Conservation (phyloP, 2,888 invertebrate species). For the Drosophila kanekoi region DNA sequence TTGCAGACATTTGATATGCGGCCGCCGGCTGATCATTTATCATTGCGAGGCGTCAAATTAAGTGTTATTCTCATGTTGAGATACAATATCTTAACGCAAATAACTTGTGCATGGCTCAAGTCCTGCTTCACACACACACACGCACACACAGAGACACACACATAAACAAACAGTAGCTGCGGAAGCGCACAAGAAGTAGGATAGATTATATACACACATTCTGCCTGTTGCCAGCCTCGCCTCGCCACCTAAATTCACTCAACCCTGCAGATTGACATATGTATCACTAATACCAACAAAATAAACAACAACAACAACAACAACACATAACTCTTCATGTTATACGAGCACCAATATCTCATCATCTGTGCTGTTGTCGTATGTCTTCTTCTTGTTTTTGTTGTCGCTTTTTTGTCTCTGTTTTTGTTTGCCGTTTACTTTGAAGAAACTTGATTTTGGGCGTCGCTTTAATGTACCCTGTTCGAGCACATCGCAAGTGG, state of each 20-base stretch:
- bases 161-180: slow-evolving; percentile 16
- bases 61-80: slow-evolving; percentile 49
- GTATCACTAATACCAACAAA: slow-evolving; percentile 26
- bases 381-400: slow-evolving; percentile 5
- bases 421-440: slow-evolving; percentile 36
- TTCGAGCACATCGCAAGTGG: not conserved
- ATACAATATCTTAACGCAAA: slow-evolving; percentile 53
- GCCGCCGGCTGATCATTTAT: slow-evolving; percentile 52
- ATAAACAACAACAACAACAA: slow-evolving; percentile 5
- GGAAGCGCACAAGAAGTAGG: slow-evolving; percentile 17
- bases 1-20: slow-evolving; percentile 49
- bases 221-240: slow-evolving; percentile 28
- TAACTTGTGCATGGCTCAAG: slow-evolving; percentile 20
- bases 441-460: slow-evolving; percentile 53
- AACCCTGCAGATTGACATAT: slow-evolving; percentile 21
- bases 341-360: slow-evolving; percentile 16
- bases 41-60: slow-evolving; percentile 61
- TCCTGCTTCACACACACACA: slow-evolving; percentile 33
- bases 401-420: slow-evolving; percentile 17
- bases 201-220: slow-evolving; percentile 20
- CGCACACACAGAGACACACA: slow-evolving; percentile 3
- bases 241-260: not conserved
- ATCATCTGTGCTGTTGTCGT: slow-evolving; percentile 24
- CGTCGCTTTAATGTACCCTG: slow-evolving; percentile 35
- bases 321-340: slow-evolving; percentile 15